These are phyloP conservation scores for Rhagologus leucostigma DNA, from an alignment of 2,113 vertebrate genomes.

Conservation along the genomic window DNA sequence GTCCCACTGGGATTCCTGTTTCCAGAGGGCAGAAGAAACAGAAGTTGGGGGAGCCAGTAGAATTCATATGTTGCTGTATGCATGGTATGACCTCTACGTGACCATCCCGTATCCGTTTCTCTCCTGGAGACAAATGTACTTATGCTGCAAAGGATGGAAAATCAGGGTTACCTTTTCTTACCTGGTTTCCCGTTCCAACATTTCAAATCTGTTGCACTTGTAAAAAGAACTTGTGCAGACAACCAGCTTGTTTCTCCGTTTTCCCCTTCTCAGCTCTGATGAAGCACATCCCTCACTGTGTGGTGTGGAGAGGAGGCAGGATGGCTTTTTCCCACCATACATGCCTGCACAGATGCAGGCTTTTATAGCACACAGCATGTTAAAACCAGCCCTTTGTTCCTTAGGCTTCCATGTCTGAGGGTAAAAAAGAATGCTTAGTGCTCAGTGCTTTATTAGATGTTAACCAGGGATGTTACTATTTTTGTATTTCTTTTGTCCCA, in stretches of 20 bases:
- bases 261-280: background rate
- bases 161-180: background rate
- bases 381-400: background rate
- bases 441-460: background rate
- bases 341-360: background rate
- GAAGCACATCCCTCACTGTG: background rate
- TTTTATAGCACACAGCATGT: background rate
- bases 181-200: background rate
- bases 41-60: background rate
- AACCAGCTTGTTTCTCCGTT: background rate
- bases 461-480: background rate
- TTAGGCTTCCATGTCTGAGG: background rate
- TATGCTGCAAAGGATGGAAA: background rate
- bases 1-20: background rate
- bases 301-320: background rate
- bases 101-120: background rate
- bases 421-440: background rate
- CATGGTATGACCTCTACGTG: background rate
- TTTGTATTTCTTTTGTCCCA: constrained; percentile 17
- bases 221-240: background rate
- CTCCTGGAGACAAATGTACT: background rate
- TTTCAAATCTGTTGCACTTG: background rate
- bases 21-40: background rate
- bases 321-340: background rate
- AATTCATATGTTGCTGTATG: background rate